These are phyloP conservation scores for Heliconius aoede DNA, from an alignment of 2,888 invertebrate genomes.

Conservation along the genomic window DNA sequence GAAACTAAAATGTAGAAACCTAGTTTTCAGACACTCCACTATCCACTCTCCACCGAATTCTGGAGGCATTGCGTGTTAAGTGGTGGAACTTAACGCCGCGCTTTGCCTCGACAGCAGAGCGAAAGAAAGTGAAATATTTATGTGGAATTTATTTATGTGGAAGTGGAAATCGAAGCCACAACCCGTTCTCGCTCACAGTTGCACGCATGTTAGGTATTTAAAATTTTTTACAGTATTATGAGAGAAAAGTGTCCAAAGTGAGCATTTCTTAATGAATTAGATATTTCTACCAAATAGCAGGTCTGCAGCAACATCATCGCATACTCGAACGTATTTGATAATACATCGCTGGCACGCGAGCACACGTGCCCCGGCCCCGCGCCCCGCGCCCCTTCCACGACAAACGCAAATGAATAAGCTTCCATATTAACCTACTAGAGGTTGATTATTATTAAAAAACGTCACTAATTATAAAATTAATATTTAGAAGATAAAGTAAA, in stretches of 20 bases:
- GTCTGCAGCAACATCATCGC: slow-evolving; percentile 53
- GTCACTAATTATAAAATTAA: not conserved
- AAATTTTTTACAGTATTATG: not conserved
- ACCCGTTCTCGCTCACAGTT: too few species aligned
- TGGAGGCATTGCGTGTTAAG: too few species aligned
- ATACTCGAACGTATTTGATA: slow-evolving; percentile 62
- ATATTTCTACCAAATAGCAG: slow-evolving; percentile 44
- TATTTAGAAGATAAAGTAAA: not conserved
- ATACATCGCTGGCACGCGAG: slow-evolving; percentile 75
- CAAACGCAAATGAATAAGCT: slow-evolving; percentile 81
- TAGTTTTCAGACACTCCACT: too few species aligned
- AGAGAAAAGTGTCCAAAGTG: not conserved
- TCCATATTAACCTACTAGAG: slow-evolving; percentile 70
- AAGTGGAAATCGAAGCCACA: too few species aligned
- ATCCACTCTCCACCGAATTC: too few species aligned
- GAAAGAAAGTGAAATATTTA: too few species aligned
- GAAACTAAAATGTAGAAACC: too few species aligned
- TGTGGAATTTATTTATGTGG: too few species aligned
- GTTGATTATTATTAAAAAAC: slow-evolving; percentile 52
- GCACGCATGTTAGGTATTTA: too few species aligned
- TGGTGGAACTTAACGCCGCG: too few species aligned
- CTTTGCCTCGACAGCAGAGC: too few species aligned
- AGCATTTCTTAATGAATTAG: not conserved
- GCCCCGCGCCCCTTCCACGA: too few species aligned
- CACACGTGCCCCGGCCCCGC: slow-evolving; percentile 70